Evolutionary conservation across 2,888 invertebrate species (phyloP), one percentile per base, ranked within the genome.

Genomic region (Tridacna crocea): DNA sequence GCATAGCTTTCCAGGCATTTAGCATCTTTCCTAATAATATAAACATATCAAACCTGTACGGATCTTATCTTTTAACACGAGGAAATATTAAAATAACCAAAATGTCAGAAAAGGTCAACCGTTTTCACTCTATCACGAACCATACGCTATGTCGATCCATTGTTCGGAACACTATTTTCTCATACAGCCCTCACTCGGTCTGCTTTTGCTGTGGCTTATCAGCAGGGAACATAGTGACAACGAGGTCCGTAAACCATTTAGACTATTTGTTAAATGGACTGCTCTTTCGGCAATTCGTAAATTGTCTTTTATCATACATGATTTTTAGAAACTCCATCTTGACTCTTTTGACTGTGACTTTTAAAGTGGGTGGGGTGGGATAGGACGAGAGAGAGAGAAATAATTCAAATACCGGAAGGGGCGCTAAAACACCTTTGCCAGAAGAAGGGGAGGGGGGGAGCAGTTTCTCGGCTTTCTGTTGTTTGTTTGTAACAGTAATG

Each of bases 51-150:
- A 8, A 48, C 22, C 24, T 48, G 65, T 65, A 46, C 46, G 66
- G 65, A 48, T 15, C 55, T 24, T 70, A 70, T 70, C 70, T 46
- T 46, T 70, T 51, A 70, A 70, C 70, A 70, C 70, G 47, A 48
- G 70, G 22, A 51, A 70, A 60, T 47, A 75, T 75, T 48, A 75
- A 63, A 63, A 61, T 61, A 75, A 63, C 26, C n/a, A 75, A 63
- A 13, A 36, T 65, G 72, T 72, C 51, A 36, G 72, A 24, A 65
- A 36, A 58, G 26, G 47, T 76, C 75, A 80, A 70, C 70, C 70
- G 36, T 36, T 36, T 70, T 70, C 26, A 48, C 70, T 70, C 15
- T 13, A n/a, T 70, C 51, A 70, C 51, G 47, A 70, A 13, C 70
- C 70, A 70, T 46, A 46, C 26, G 70, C 46, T 70, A 19, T 47